Evolutionary conservation across 2,888 invertebrate species (phyloP).

Genomic region (Eristalis pertinax): DNA sequence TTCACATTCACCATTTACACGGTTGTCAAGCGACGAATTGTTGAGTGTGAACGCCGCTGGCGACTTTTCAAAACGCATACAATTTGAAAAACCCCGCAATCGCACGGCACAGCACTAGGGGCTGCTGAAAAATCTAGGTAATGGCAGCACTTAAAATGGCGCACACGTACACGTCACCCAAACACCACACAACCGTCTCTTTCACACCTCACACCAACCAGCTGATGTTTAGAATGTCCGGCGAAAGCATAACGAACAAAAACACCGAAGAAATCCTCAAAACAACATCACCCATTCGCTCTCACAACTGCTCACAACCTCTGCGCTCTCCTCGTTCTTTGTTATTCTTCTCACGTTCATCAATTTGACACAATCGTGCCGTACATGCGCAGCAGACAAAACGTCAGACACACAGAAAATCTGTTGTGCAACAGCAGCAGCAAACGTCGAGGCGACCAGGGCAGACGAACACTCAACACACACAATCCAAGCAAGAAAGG

Average conservation of each 20-base stretch:
- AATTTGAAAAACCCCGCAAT: not conserved
- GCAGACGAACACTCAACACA: not conserved
- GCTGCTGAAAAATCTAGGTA: not conserved
- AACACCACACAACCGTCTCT: not conserved
- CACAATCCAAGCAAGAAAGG: not conserved
- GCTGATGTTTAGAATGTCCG: conserved; percentile 52
- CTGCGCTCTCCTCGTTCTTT: conserved; percentile 22
- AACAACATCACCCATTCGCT: conserved; percentile 1
- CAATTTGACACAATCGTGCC: conserved; percentile 47
- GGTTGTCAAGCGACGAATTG: too few species aligned
- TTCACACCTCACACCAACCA: not conserved
- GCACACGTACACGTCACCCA: not conserved
- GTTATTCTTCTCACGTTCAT: conserved; percentile 51
- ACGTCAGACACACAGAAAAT: conserved; percentile 27
- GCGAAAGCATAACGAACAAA: conserved; percentile 28
- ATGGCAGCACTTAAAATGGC: conserved; percentile 19
- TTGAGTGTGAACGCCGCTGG: too few species aligned
- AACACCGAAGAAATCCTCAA: conserved; percentile 34
- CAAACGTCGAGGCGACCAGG: not conserved
- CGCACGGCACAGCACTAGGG: not conserved
- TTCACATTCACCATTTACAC: too few species aligned
- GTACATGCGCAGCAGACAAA: conserved; percentile 29
- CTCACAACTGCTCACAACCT: too few species aligned
- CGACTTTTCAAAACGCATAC: too few species aligned
- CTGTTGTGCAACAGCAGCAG: conserved; percentile 39